A percentile compares a stretch with the other conserved stretches of the same genome.
Evolutionary conservation across 2,888 invertebrate species (phyloP).

Genomic region (Glyphotaelius pellucidus): DNA sequence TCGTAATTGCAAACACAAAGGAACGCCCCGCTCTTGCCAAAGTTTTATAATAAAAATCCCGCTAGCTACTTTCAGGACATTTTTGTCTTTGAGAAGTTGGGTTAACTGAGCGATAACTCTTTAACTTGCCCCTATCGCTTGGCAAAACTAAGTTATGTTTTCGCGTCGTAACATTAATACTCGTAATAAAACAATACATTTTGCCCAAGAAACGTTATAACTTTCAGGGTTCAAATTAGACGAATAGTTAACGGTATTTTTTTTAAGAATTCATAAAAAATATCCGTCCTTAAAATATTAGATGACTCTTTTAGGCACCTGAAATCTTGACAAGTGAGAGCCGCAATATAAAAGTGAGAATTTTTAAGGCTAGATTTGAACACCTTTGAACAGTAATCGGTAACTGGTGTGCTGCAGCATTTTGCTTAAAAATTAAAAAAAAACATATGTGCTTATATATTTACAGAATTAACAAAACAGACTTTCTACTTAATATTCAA

Average conservation of each 20-base stretch:
- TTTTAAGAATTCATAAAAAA: not conserved
- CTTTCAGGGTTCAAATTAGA: not conserved
- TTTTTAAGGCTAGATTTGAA: not conserved
- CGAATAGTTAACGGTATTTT: not conserved
- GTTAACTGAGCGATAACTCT: not conserved
- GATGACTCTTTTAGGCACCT: not conserved
- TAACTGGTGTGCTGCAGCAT: not conserved
- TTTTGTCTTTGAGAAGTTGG: not conserved
- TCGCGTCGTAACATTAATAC: not conserved
- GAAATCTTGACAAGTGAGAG: not conserved
- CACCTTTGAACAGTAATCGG: not conserved
- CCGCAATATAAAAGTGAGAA: not conserved
- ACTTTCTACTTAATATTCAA: too few relatives aligned
- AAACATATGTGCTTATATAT: too few relatives aligned
- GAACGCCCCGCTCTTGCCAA: not conserved
- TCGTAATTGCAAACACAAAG: constrained; percentile 24
- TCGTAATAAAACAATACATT: not conserved
- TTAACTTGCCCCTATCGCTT: not conserved
- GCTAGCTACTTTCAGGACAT: not conserved
- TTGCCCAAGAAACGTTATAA: not conserved
- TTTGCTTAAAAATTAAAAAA: not conserved
- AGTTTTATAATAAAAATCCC: constrained; percentile 25
- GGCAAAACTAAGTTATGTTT: not conserved
- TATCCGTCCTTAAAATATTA: not conserved
- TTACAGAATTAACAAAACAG: too few relatives aligned